Percentiles rank a stretch among this genome's conserved stretches.
These are phyloP conservation scores for Podocnemis expansa DNA, from an alignment of 2,113 vertebrate species.

Conservation along the genomic window DNA sequence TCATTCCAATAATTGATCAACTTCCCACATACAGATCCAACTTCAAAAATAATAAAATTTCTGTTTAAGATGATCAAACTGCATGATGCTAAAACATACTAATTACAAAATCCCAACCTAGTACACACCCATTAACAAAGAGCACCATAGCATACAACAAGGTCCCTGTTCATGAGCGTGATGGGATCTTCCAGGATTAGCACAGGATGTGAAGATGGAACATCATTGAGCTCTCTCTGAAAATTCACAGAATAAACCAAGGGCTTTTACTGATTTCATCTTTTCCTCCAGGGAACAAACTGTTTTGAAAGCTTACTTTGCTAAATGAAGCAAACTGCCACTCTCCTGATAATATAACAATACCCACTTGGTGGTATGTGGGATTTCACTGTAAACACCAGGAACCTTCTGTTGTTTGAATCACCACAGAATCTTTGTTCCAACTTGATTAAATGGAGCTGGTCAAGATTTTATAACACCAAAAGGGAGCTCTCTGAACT, in stretches of 20 bases:
- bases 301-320: not conserved
- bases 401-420: not conserved
- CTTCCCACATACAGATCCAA: not conserved
- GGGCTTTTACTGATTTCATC: not conserved
- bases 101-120: not conserved
- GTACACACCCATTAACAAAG: not conserved
- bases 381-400: not conserved
- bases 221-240: fast-evolving
- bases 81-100: not conserved
- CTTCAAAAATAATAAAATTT: not conserved
- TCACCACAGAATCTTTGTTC: not conserved
- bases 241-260: not conserved
- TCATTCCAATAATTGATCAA: not conserved
- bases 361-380: not conserved
- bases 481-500: not conserved
- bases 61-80: not conserved
- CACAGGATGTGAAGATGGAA: not conserved
- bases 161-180: not conserved
- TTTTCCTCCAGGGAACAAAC: not conserved
- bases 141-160: not conserved
- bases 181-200: not conserved
- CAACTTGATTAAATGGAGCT: not conserved
- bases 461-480: not conserved
- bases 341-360: fast-evolving
- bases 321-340: not conserved